Conservation (phyloP, 1,140 invertebrate genomes). For the Asobara japonica region DNA sequence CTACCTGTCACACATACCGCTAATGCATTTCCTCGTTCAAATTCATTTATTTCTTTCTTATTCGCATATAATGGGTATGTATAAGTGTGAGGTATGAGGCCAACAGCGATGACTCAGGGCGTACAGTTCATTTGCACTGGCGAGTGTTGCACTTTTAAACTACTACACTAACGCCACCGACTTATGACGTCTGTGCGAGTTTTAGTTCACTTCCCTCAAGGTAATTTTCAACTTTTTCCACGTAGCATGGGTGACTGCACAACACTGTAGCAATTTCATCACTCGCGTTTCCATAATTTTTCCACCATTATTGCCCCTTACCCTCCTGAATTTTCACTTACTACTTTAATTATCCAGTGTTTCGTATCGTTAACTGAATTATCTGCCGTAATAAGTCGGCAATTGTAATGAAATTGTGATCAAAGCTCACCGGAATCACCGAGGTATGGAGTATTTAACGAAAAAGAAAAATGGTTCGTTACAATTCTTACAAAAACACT, state of each 20-base stretch:
- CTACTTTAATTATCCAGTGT: constrained; percentile 2
- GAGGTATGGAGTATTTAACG: neutral
- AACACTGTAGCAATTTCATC: neutral
- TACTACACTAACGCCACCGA: neutral
- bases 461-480: constrained; percentile 5
- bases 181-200: constrained; percentile 6
- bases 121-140: constrained; percentile 33
- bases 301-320: neutral
- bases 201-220: constrained; percentile 4
- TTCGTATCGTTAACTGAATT: constrained; percentile 9
- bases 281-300: constrained; percentile 7
- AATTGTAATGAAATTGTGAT: constrained; percentile 4
- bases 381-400: neutral
- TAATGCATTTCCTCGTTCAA: constrained; percentile 33
- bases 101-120: constrained; percentile 33
- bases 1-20: constrained; percentile 37
- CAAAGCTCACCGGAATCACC: neutral
- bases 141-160: neutral
- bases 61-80: neutral
- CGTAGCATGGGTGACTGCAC: neutral
- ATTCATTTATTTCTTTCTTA: neutral
- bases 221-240: constrained; percentile 17
- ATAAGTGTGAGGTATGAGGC: neutral
- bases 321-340: neutral
- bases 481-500: neutral